Evolutionary conservation across 2,888 invertebrate species (phyloP), one percentile per base, ranked within the genome.

Genomic region (Yponomeuta sedellus): DNA sequence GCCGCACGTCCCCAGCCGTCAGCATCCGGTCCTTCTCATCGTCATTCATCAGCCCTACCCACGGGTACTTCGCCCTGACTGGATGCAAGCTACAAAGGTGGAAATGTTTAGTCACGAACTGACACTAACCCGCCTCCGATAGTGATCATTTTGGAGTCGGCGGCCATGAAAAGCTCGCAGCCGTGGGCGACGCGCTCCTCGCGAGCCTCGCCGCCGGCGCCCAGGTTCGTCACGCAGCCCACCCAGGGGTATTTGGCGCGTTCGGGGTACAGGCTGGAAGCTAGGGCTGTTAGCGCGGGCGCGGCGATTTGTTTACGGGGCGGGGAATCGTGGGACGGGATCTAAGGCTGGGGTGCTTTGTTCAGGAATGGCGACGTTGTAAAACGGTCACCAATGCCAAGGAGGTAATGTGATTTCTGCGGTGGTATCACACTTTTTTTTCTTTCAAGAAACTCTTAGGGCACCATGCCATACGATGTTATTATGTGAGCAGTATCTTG

Each of bases 161-260:
- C 98, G 52, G 98, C 98, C 97, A 98, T 97, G 89, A 98, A 99
- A 56, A 98, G 93, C 79, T 98, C 97, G 10, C 97, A 96, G 69
- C 96, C 96, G 89, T 97, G 97, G 65, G 94, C 94, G 63, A 95
- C 93, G 73, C 92, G 92, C 77, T 92, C 95, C 79, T 94, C 95
- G 16, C 75, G 76, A 70, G 83, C 83, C 67, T 81, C 84, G 63
- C 78, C 79, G 25, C 74, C 74, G 69, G 83, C 85, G 44, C 44
- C 44, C 16, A 16, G 16, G 16, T 52, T 52, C 69, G 74, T 92
- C 79, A 96, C 95, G 70, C 87, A 86, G 66, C 98, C 99, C 70
- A 98, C 96, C 99, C 99, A 99, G 1, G 97, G 96, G 87, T 97
- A 99, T 83, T 97, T 97, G 76, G 95, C 95, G 77, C 96, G 93